phyloP scores from a whole-genome alignment of 30 jellyfish, hydroid and myxozoan species.

The Hydractinia symbiolongicarpus region DNA sequence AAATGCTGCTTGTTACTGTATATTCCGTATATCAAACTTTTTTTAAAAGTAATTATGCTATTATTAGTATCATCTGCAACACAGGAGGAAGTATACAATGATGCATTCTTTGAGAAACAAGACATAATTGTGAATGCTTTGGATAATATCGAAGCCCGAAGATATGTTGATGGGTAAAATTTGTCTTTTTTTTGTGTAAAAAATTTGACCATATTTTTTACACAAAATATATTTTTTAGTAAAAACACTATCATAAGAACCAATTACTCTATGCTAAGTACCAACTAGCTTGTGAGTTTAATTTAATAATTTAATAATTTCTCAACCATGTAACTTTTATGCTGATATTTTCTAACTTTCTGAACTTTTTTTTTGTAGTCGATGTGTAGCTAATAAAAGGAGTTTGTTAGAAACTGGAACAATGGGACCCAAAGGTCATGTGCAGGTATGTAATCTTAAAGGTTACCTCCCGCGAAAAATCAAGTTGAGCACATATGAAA shows the following conservation, averaged over 20 bases:
- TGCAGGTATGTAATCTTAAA: constrained; percentile 52
- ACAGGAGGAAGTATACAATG: constrained; percentile 43
- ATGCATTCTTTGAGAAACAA: constrained; percentile 44
- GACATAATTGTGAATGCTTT: constrained; percentile 78
- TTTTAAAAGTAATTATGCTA: not conserved
- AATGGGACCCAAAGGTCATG: constrained; percentile 94
- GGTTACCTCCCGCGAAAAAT: no score
- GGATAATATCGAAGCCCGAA: constrained; percentile 83
- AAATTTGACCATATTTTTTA: no score
- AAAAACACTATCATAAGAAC: no score
- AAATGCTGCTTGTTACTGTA: not conserved
- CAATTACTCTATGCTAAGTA: no score
- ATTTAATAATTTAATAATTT: no score
- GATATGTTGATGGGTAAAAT: constrained; percentile 80
- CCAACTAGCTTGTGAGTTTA: not conserved
- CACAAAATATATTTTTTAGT: no score
- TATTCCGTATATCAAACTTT: not conserved
- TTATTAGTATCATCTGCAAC: constrained; percentile 72
- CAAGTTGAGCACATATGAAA: no score
- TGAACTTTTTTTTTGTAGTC: constrained; percentile 23
- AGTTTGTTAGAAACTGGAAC: constrained; percentile 89
- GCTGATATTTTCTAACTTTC: no score
- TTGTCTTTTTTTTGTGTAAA: not conserved
- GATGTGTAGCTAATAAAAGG: constrained; percentile 67
- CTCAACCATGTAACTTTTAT: no score